Evolutionary conservation across 1,140 invertebrate genomes (phyloP), one percentile per base, ranked within the genome.

Genomic region (Carcinoscorpius rotundicauda): DNA sequence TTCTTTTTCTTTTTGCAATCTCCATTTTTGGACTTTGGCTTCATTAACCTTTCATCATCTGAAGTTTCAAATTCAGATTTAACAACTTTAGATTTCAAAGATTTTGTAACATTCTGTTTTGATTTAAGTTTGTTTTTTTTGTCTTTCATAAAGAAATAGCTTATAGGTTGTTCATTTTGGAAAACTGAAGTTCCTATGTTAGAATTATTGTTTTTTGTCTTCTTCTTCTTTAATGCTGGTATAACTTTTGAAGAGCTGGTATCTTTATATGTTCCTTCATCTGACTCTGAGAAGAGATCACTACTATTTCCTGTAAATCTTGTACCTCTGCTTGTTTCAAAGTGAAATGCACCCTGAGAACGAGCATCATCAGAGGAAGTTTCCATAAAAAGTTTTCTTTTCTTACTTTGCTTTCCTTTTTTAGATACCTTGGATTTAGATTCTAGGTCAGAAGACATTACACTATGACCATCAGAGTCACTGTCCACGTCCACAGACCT

Each of bases 181-280:
- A 60, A 63, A 59, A 63, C 67, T 51, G 67, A 68, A 56, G 56
- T 64, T 48, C 68, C 70, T 60, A 50, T 60, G n/a, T 71, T 64
- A 5, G 68, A 60, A 5, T 64, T 56, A 55, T 84, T 83, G 5
- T 82, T 66, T 77, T 74, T n/a, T 77, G 72, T 48, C 48, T 63
- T 63, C 55, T 64, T 58, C 4, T 29, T 11, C 60, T 71, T 70
- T 4, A 50, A 9, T 52, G 29, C 29, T 29, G 29, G 29, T 29
- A 29, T 29, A 29, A 29, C 29, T 29, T 29, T 29, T 29, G 29
- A 29, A 29, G 29, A 29, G 29, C 29, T 29, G 29, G 29, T 29
- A 29, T 29, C 29, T 29, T 29, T 29, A 29, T 29, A 29, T 29
- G 29, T 29, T 29, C 29, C 29, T 29, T 29, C 29, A 29, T 29